phyloP scores from a whole-genome alignment of 2,113 vertebrate species.

The Epinephelus cyanopodus region DNA sequence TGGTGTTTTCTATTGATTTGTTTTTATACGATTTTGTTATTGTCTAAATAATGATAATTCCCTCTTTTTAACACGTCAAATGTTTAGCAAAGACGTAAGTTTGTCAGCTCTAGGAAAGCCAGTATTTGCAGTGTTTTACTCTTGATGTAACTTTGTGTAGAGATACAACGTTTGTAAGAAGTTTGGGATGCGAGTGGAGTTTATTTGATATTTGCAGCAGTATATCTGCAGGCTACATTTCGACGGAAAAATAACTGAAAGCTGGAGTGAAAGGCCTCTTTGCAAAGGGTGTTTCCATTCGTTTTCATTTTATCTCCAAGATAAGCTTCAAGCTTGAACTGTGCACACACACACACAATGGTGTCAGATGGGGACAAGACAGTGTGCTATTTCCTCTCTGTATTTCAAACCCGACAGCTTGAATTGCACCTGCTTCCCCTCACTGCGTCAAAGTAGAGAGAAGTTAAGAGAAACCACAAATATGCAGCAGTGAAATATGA shows the following conservation, averaged over 20 bases:
- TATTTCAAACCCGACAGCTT: conserved; percentile 75
- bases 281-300: conserved; percentile 63
- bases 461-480: conserved; percentile 58
- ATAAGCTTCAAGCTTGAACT: conserved; percentile 63
- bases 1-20: background rate
- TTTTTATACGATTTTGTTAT: background rate
- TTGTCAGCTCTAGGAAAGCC: background rate
- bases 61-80: background rate
- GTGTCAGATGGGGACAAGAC: conserved; percentile 74
- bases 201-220: background rate
- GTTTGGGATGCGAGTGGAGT: background rate
- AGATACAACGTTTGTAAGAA: background rate
- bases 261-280: conserved; percentile 40
- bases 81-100: background rate
- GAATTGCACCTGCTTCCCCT: conserved; percentile 77
- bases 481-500: conserved; percentile 38
- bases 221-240: conserved; percentile 14
- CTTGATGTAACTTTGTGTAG: background rate
- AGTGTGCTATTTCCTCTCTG: conserved; percentile 71
- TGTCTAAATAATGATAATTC: background rate
- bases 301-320: conserved; percentile 66
- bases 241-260: conserved; percentile 17
- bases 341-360: conserved; percentile 9
- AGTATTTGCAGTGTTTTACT: background rate
- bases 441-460: conserved; percentile 60